phyloP scores from a whole-genome alignment of 2,888 invertebrate species.

The Agrotis ipsilon region DNA sequence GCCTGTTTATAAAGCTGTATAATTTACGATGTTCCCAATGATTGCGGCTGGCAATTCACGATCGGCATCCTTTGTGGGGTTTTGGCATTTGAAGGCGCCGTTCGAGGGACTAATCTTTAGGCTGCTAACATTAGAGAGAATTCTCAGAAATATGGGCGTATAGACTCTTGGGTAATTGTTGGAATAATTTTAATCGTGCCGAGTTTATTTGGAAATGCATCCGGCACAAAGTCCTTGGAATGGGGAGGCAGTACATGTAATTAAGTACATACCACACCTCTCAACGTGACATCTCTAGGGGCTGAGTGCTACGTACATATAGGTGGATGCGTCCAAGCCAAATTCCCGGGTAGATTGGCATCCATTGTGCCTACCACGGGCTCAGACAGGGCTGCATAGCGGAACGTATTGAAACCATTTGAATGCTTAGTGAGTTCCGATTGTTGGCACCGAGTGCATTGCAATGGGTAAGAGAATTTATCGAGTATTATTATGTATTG shows the following conservation, averaged over 20 bases:
- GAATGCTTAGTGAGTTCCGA: conserved; percentile 85
- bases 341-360: conserved; percentile 87
- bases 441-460: conserved; percentile 70
- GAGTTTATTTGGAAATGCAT: conserved; percentile 8
- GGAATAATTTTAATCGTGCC: conserved; percentile 22
- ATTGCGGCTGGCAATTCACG: conserved; percentile 82
- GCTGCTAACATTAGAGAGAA: conserved; percentile 67
- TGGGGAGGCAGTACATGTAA: conserved; percentile 47
- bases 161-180: conserved; percentile 30
- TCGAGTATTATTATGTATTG: conserved; percentile 58
- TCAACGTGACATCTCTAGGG: conserved; percentile 51
- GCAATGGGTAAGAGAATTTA: conserved; percentile 64
- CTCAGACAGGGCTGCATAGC: conserved; percentile 74
- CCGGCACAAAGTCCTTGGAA: neutral
- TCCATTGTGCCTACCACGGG: conserved; percentile 82
- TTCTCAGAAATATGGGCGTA: conserved; percentile 50
- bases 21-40: conserved; percentile 72
- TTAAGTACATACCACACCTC: conserved; percentile 60
- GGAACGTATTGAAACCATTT: conserved; percentile 83
- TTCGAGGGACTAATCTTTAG: conserved; percentile 73
- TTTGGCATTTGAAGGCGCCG: conserved; percentile 76
- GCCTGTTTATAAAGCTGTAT: conserved; percentile 64
- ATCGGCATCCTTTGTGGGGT: conserved; percentile 77
- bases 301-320: conserved; percentile 35
- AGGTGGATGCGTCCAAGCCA: conserved; percentile 77